A percentile compares a stretch with the other conserved stretches of the same genome.
Evolutionary conservation across 2,888 invertebrate species (phyloP).

Genomic region (Drosophila tanythrix): DNA sequence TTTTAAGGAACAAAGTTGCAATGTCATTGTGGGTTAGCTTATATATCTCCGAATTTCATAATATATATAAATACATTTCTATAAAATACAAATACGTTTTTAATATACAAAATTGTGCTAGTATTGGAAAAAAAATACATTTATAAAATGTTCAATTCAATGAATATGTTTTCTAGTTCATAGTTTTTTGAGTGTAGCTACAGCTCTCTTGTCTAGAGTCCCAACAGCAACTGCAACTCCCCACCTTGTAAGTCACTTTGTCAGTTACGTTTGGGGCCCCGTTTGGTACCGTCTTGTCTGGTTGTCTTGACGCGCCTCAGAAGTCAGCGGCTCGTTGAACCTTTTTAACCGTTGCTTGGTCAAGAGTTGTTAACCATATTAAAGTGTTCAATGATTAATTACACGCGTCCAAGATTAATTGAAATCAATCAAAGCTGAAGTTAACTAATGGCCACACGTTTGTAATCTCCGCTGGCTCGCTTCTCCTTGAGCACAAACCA

Average conservation of each 20-base stretch:
- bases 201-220: slow-evolving; percentile 16
- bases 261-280: slow-evolving; percentile 47
- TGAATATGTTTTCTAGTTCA: neutral
- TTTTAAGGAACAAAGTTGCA: neutral
- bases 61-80: no score
- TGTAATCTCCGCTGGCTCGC: slow-evolving; percentile 70
- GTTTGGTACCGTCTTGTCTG: slow-evolving; percentile 48
- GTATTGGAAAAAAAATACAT: neutral
- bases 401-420: slow-evolving; percentile 85
- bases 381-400: slow-evolving; percentile 85
- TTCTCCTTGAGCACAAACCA: slow-evolving; percentile 14
- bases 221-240: slow-evolving; percentile 23
- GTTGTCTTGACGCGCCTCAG: slow-evolving; percentile 48
- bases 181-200: neutral
- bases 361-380: slow-evolving; percentile 85
- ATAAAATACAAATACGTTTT: no score
- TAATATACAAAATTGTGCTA: neutral
- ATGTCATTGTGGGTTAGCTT: neutral
- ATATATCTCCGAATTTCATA: neutral
- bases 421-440: slow-evolving; percentile 85
- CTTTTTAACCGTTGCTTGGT: slow-evolving; percentile 84
- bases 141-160: neutral
- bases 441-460: slow-evolving; percentile 85
- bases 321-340: slow-evolving; percentile 76
- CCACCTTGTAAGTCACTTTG: slow-evolving; percentile 63